These are phyloP conservation scores for Ophioninae sp. DNA, from an alignment of 2,888 invertebrate species.

Conservation along the genomic window DNA sequence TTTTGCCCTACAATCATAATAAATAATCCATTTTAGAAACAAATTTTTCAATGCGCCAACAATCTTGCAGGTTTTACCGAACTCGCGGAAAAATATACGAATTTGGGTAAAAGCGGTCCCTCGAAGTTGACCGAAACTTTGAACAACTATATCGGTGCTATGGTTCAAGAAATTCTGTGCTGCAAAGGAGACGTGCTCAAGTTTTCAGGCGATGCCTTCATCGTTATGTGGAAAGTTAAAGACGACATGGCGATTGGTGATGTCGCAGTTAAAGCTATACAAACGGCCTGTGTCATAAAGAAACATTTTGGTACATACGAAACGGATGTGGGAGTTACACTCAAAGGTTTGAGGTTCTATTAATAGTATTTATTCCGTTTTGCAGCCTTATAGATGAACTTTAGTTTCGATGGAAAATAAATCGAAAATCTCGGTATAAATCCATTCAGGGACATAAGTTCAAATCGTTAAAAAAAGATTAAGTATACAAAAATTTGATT, in stretches of 20 bases:
- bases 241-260: constrained; percentile 83
- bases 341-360: constrained; percentile 81
- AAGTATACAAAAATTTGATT: no score
- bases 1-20: not conserved
- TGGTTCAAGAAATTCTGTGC: constrained; percentile 87
- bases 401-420: not conserved
- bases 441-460: not conserved
- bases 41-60: not conserved
- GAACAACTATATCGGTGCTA: constrained; percentile 87
- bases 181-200: constrained; percentile 87
- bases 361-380: not conserved
- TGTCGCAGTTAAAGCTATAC: constrained; percentile 85
- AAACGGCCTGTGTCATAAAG: constrained; percentile 86
- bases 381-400: not conserved
- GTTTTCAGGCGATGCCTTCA: constrained; percentile 87
- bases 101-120: constrained; percentile 86
- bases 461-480: no score
- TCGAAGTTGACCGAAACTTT: constrained; percentile 87
- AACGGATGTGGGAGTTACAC: constrained; percentile 84
- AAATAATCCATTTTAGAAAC: not conserved
- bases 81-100: constrained; percentile 86
- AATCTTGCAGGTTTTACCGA: constrained; percentile 84
- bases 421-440: no score
- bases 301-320: constrained; percentile 85
- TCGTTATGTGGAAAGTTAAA: constrained; percentile 86